A percentile compares a stretch with the other conserved stretches of the same genome.
phyloP scores from a whole-genome alignment of 2,797 vertebrate genomes.

The Sciaenops ocellatus region DNA sequence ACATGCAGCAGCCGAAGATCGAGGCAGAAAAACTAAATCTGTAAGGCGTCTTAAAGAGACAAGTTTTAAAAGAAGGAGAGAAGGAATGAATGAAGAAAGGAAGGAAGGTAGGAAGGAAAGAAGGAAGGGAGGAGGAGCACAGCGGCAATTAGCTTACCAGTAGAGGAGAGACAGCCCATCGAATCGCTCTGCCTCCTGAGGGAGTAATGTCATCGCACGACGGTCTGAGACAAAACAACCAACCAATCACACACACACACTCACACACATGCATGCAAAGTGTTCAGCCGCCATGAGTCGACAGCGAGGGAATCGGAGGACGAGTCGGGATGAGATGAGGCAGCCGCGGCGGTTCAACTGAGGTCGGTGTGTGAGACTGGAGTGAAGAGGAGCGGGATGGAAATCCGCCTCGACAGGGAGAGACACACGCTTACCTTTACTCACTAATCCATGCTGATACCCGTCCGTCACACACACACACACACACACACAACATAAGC shows the following conservation, averaged over 20 bases:
- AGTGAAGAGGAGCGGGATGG: conserved; percentile 64
- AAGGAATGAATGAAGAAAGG: not conserved
- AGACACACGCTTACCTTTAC: conserved; percentile 80
- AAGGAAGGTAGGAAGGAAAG: not conserved
- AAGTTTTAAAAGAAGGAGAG: not conserved
- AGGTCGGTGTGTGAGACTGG: conserved; percentile 74
- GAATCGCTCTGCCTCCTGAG: conserved; percentile 85
- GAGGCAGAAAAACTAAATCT: conserved; percentile 2
- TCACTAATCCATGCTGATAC: conserved; percentile 88
- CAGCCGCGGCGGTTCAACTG: conserved; percentile 58
- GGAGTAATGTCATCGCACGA: conserved; percentile 86
- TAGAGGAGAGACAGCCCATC: conserved; percentile 90
- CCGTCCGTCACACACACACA: conserved; percentile 53
- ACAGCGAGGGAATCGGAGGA: conserved; percentile 31
- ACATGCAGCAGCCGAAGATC: conserved; percentile 7
- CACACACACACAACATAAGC: conserved; percentile 15
- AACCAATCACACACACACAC: conserved; percentile 9
- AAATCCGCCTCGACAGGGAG: conserved; percentile 79
- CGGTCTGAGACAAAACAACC: conserved; percentile 1
- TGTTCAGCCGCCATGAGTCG: conserved; percentile 35
- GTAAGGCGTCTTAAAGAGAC: not conserved
- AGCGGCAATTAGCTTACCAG: conserved; percentile 82
- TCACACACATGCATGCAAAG: not conserved
- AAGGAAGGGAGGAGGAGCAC: not conserved
- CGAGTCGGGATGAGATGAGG: conserved; percentile 56